Evolutionary conservation across 2,797 vertebrate genomes (phyloP), one percentile per base, ranked within the genome.

Genomic region (Sebastes steindachneri): DNA sequence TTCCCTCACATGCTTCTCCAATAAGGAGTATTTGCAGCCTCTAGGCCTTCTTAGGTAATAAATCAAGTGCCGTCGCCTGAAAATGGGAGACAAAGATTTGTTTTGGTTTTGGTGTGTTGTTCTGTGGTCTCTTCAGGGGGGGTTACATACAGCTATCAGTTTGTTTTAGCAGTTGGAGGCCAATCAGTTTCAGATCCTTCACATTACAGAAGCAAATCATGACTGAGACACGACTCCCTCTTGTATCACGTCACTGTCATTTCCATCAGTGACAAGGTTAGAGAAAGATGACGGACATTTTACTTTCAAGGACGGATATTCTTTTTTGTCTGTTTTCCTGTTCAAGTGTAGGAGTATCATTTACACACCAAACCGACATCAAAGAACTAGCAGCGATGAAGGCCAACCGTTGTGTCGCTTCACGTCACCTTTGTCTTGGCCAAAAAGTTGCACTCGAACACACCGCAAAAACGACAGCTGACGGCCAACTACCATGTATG

Each of bases 1-100:
- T 14, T 23, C 68, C 3, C 23, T 80, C 59, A 35, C 41, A 68
- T 66, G 45, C 59, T 41, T 31, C 31, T 80, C 31, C 63, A 17
- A 62, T 48, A 62, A 88, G 79, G 79, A 86, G 67, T 17, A 14
- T 69, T 79, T 70, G 41, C 68, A 72, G 65, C 77, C 82, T 76
- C 0, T 5, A 10, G 76, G 73, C 9, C 9, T 28, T 7, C 10
- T 37, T n/a, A 21, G 58, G 12, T 66, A 55, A 66, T 75, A 57
- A 79, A 75, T 83, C 26, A 62, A 68, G 21, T 23, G 21, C 5
- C 25, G 9, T 2, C 29, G 3, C 8, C 14, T 28, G 58, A 21
- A 68, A 78, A 66, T 9, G 29, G 35, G 31, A 80, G 74, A 58
- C 51, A 37, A 28, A 69, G 33, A 76, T 45, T 28, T 28, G 48